Base-by-base conservation (phyloP, 2,888 invertebrate genomes). In the Plebejus argus region DNA sequence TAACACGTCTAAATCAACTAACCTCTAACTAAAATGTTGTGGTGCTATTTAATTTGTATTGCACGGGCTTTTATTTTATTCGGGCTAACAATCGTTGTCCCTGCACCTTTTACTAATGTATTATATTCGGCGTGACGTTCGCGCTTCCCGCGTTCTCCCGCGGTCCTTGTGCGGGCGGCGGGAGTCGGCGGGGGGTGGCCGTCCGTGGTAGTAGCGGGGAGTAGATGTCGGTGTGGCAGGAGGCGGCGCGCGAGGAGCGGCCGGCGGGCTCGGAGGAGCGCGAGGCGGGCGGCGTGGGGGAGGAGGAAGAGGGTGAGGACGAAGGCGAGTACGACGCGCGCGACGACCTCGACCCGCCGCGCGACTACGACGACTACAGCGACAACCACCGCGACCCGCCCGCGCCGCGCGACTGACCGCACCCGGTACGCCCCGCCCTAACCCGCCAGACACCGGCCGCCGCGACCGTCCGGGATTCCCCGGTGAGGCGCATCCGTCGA, bases 341-440 rank as follows among this genome's bases (percentile, higher is more conserved):
- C 77, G 88, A 87, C 79, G 89, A 91, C 81, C 87, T 89, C 84
- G 89, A 90, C 79, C 86, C 84, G 79, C 85, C 81, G 89, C 90
- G 81, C 88, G 90, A 92, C 85, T 92, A 93, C 87, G 92, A 92
- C 84, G 93, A 93, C 88, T 93, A 93, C 89, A 86, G 86, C 74
- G 92, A 93, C 87, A 91, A 93, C 88, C 90, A 90, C 83, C 87
- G 85, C 83, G 83, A 89, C 81, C 87, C 28, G 28, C 82, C 78
- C 89, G 85, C 83, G 90, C 85, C 84, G 91, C 91, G 90, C 91
- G 88, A 90, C 81, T 77, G 70, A 75, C 56, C n/a, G 53, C 15
- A 35, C 35, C 45, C 23, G n/a, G 49, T 61, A 76, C 23, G 12
- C 33, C 23, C 28, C 74, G 56, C 23, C 61, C 10, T 70, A 74